phyloP scores from a whole-genome alignment of 2,113 vertebrate genomes.

The Daubentonia madagascariensis region DNA sequence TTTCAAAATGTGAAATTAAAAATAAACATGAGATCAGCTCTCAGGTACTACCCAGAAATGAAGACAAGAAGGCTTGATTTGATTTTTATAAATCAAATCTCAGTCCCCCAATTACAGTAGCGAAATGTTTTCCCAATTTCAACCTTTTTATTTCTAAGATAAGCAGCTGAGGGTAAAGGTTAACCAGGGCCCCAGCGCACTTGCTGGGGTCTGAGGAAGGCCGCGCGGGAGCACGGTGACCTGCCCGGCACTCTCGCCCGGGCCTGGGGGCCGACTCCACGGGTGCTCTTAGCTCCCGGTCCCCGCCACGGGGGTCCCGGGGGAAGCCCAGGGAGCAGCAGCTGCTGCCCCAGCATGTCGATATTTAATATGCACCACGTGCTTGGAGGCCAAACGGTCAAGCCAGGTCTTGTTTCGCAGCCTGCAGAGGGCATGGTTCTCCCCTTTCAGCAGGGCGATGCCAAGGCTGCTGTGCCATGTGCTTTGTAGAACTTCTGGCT shows the following conservation, averaged over 20 bases:
- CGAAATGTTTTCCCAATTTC: not conserved
- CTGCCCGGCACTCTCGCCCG: not conserved
- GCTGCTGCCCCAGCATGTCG: not conserved
- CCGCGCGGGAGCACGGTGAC: fast-evolving
- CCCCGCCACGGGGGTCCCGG: too few species aligned
- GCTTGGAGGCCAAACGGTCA: not conserved
- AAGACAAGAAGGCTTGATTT: not conserved
- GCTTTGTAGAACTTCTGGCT: not conserved
- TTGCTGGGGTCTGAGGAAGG: not conserved
- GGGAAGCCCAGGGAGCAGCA: not conserved
- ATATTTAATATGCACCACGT: fast-evolving
- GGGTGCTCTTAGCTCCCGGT: too few species aligned
- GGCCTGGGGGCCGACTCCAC: not conserved
- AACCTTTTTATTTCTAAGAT: not conserved
- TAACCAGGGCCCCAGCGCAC: not conserved
- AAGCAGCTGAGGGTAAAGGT: not conserved
- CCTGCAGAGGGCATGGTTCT: not conserved
- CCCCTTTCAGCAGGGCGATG: not conserved
- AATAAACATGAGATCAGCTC: not conserved
- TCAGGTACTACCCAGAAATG: not conserved
- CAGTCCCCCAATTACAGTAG: too few species aligned
- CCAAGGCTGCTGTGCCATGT: fast-evolving
- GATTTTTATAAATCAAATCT: not conserved
- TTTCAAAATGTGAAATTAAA: not conserved
- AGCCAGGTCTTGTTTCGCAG: not conserved